These are phyloP conservation scores for Oreochromis mossambicus DNA, from an alignment of 2,797 vertebrate genomes.

Conservation along the genomic window DNA sequence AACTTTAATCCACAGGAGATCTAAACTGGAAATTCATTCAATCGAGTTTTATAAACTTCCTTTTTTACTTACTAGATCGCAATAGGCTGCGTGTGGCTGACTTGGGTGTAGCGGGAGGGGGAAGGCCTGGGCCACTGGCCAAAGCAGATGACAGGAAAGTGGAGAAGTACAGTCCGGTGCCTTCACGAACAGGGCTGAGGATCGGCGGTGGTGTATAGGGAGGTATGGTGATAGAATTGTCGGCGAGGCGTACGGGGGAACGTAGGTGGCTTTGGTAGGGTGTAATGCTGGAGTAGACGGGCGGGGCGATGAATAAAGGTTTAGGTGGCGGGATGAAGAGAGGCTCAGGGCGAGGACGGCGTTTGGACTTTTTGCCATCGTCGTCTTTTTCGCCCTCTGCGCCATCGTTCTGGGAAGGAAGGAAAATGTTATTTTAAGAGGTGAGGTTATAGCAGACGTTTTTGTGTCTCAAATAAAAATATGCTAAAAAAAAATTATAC, in stretches of 20 bases:
- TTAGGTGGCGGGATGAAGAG: slow-evolving; percentile 98
- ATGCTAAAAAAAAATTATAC: neutral
- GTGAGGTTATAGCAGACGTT: neutral
- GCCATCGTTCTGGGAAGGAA: slow-evolving; percentile 65
- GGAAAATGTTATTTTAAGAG: neutral
- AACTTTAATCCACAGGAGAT: neutral
- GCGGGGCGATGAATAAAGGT: slow-evolving; percentile 87
- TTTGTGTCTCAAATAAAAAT: neutral
- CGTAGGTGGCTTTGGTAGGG: slow-evolving; percentile 96
- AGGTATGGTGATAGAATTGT: slow-evolving; percentile 89
- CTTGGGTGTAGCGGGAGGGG: slow-evolving; percentile 90
- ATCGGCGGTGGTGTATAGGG: slow-evolving; percentile 97
- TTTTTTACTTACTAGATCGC: slow-evolving; percentile 83
- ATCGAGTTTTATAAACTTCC: too few relatives aligned
- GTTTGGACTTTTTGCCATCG: slow-evolving; percentile 85
- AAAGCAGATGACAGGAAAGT: slow-evolving; percentile 87
- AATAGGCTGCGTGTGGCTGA: slow-evolving; percentile 91
- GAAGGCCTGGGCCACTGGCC: slow-evolving; percentile 76
- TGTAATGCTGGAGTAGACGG: slow-evolving; percentile 91
- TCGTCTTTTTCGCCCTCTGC: slow-evolving; percentile 67
- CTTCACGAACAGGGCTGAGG: slow-evolving; percentile 96
- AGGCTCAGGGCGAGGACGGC: slow-evolving; percentile 91
- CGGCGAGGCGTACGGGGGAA: slow-evolving; percentile 88
- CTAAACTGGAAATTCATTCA: neutral
- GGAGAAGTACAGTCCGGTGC: slow-evolving; percentile 96